phyloP scores from a whole-genome alignment of 2,888 invertebrate genomes.

The Yponomeuta evonymella region DNA sequence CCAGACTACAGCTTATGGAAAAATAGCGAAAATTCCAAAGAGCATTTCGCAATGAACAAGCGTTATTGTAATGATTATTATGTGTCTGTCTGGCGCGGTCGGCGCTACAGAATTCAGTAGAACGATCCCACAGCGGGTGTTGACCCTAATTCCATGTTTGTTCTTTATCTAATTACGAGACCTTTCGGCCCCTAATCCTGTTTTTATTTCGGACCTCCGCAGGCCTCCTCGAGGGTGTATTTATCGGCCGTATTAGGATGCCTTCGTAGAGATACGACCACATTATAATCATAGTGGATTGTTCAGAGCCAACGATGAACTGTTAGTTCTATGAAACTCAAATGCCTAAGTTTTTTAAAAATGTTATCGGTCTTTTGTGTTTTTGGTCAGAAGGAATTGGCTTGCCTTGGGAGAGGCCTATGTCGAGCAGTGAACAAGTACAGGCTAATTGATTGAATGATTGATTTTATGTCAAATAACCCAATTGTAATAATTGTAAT shows the following conservation, averaged over 20 bases:
- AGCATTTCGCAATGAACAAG: neutral
- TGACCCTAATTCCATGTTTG: slow-evolving; percentile 57
- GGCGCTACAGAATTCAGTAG: neutral
- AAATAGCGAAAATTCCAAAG: neutral
- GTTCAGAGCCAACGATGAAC: neutral
- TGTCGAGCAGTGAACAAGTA: no score
- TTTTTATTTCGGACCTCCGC: slow-evolving; percentile 41
- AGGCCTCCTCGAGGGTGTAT: slow-evolving; percentile 32
- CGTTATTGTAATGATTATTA: neutral
- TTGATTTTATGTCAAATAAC: no score
- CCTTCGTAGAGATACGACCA: slow-evolving; percentile 15
- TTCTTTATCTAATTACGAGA: slow-evolving; percentile 58
- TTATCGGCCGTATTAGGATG: slow-evolving; percentile 29
- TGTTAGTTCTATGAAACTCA: neutral
- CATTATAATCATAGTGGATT: neutral
- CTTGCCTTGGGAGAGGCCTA: no score
- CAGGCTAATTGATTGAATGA: no score
- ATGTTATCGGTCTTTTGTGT: no score
- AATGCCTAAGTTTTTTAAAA: no score
- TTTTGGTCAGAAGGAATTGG: no score
- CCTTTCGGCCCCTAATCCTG: slow-evolving; percentile 45
- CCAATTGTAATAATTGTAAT: no score
- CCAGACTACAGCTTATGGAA: no score
- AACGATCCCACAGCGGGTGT: slow-evolving; percentile 28
- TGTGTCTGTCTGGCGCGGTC: neutral